Evolutionary conservation across 1,140 invertebrate species (phyloP).

Genomic region (Lanistes nyassanus): DNA sequence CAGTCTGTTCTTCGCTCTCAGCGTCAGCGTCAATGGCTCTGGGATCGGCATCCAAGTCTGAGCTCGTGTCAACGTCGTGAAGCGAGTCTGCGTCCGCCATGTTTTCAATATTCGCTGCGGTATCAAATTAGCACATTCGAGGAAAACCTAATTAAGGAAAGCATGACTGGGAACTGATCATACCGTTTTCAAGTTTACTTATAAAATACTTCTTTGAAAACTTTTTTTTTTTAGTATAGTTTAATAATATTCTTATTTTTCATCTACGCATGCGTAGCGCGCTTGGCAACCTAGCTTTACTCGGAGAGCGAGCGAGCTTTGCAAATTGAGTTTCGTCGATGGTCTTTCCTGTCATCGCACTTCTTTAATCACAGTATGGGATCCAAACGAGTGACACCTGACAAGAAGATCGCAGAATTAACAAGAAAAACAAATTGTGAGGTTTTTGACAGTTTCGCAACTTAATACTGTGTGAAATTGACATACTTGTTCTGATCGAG

Average conservation of each 20-base stretch:
- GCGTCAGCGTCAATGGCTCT: constrained; percentile 63
- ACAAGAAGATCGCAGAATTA: constrained; percentile 34
- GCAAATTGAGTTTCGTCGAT: too few species aligned
- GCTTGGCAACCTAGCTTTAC: not conserved
- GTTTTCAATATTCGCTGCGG: constrained; percentile 33
- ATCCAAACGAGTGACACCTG: constrained; percentile 34
- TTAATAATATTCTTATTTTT: not conserved
- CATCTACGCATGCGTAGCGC: not conserved
- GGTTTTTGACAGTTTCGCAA: too few species aligned
- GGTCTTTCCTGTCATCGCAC: not conserved
- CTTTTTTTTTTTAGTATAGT: constrained; percentile 10
- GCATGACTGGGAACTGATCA: constrained; percentile 28
- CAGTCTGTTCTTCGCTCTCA: constrained; percentile 60
- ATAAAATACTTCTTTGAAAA: constrained; percentile 19
- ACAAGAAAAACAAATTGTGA: constrained; percentile 32
- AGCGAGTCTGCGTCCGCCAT: constrained; percentile 66
- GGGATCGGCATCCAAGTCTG: constrained; percentile 61
- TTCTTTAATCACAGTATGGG: constrained; percentile 9
- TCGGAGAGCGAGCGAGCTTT: not conserved
- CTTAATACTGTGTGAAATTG: too few species aligned
- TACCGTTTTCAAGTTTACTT: not conserved
- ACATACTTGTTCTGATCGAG: too few species aligned
- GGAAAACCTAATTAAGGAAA: constrained; percentile 21
- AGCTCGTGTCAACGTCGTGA: constrained; percentile 61
- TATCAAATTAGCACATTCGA: constrained; percentile 5